These are phyloP conservation scores for Recurvirostra avosetta DNA, from an alignment of 2,113 vertebrate species.

Conservation along the genomic window DNA sequence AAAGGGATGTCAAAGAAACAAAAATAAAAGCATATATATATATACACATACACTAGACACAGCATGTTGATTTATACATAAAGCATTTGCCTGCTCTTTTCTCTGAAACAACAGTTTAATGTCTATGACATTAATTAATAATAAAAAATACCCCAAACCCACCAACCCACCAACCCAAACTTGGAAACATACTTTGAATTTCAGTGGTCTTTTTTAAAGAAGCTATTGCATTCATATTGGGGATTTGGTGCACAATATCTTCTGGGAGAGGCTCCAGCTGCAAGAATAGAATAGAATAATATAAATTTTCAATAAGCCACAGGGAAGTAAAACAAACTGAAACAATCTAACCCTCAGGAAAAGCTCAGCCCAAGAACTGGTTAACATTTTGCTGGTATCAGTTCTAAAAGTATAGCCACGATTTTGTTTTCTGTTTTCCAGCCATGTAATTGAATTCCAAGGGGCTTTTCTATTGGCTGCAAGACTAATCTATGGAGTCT, in stretches of 20 bases:
- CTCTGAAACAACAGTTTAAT: not conserved
- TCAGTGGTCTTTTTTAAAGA: slow-evolving; percentile 79
- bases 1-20: not conserved
- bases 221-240: slow-evolving; percentile 75
- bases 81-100: not conserved
- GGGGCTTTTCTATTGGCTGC: slow-evolving; percentile 73
- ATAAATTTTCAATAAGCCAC: slow-evolving; percentile 51
- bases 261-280: slow-evolving; percentile 79
- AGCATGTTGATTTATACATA: not conserved
- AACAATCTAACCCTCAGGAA: slow-evolving; percentile 54
- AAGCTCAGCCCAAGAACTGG: slow-evolving; percentile 41
- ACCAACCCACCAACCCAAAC: not conserved
- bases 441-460: slow-evolving; percentile 77
- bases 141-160: not conserved
- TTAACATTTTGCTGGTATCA: slow-evolving; percentile 55
- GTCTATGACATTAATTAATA: not conserved
- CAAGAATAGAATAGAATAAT: slow-evolving; percentile 65
- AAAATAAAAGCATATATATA: not conserved
- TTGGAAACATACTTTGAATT: slow-evolving; percentile 80
- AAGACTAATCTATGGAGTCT: slow-evolving; percentile 74
- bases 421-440: slow-evolving; percentile 69
- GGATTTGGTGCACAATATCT: slow-evolving; percentile 73
- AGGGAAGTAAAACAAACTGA: slow-evolving; percentile 55
- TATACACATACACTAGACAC: not conserved
- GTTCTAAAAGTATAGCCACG: slow-evolving; percentile 45